phyloP scores from a whole-genome alignment of 2,113 vertebrate species.

The Sphaerodactylus townsendi region DNA sequence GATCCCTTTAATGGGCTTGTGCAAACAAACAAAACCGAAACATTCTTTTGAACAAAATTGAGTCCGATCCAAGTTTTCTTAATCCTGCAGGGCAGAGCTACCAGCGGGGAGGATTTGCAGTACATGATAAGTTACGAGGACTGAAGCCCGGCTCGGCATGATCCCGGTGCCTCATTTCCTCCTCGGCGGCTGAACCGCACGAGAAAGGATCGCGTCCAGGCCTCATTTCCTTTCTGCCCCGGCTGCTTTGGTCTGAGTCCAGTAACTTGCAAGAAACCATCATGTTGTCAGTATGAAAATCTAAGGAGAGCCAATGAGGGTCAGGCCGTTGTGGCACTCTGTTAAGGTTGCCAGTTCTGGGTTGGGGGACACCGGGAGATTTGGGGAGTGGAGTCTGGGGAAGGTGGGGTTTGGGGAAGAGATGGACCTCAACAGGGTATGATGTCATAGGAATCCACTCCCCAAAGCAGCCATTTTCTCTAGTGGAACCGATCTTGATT shows the following conservation, averaged over 20 bases:
- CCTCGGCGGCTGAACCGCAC: too few species aligned
- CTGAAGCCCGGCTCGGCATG: background rate
- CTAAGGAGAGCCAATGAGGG: background rate
- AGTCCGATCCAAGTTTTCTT: background rate
- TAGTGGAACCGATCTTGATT: too few species aligned
- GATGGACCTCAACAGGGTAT: too few species aligned
- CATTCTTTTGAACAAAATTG: background rate
- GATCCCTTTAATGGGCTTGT: conserved; percentile 1
- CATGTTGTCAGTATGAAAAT: background rate
- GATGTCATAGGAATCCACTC: too few species aligned
- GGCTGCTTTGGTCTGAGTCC: background rate
- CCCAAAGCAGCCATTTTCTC: too few species aligned
- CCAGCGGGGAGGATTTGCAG: too few species aligned
- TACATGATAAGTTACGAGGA: background rate
- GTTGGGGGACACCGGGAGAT: too few species aligned
- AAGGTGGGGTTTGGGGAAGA: too few species aligned
- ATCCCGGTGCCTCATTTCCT: too few species aligned
- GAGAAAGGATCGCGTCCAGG: background rate
- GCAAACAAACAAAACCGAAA: conserved; percentile 1
- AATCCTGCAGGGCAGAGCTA: background rate
- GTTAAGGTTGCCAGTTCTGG: background rate
- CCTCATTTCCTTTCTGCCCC: background rate
- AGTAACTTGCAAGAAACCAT: background rate
- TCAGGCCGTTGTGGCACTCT: background rate
- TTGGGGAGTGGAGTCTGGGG: too few species aligned